These are phyloP conservation scores for Hydrophis major DNA, from an alignment of 2,797 vertebrate genomes.

Conservation along the genomic window DNA sequence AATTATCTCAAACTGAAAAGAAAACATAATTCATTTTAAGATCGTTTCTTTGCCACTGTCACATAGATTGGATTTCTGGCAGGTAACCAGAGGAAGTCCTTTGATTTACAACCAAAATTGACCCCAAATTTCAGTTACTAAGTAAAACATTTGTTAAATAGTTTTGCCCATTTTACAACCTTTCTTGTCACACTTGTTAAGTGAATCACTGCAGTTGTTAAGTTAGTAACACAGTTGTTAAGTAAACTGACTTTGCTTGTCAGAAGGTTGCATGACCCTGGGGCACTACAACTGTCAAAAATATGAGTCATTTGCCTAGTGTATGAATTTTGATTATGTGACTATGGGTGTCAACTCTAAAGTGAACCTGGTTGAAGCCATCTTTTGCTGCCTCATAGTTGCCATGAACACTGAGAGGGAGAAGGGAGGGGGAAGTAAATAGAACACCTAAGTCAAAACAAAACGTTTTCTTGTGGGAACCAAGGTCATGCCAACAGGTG, in stretches of 20 bases:
- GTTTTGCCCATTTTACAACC: background rate
- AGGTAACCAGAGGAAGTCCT: background rate
- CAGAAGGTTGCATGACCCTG: background rate
- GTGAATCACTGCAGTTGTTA: too few species aligned
- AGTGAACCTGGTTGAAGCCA: too few species aligned
- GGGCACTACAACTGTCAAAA: background rate
- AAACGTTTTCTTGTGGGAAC: too few species aligned
- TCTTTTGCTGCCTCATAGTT: too few species aligned
- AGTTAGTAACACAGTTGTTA: too few species aligned
- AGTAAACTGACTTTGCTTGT: background rate
- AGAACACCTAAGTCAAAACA: too few species aligned
- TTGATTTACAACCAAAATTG: background rate
- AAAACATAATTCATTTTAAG: background rate
- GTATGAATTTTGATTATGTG: background rate
- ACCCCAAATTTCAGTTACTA: background rate
- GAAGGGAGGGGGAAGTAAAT: too few species aligned
- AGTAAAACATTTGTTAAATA: background rate
- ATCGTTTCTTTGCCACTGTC: background rate
- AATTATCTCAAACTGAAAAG: background rate
- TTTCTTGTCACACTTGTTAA: background rate
- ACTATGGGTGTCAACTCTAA: background rate
- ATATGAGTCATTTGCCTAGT: background rate
- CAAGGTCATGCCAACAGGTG: too few species aligned
- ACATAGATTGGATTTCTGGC: background rate
- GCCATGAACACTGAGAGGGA: too few species aligned